Conservation (phyloP, 2,888 invertebrate genomes). For the Dorcus hopei region DNA sequence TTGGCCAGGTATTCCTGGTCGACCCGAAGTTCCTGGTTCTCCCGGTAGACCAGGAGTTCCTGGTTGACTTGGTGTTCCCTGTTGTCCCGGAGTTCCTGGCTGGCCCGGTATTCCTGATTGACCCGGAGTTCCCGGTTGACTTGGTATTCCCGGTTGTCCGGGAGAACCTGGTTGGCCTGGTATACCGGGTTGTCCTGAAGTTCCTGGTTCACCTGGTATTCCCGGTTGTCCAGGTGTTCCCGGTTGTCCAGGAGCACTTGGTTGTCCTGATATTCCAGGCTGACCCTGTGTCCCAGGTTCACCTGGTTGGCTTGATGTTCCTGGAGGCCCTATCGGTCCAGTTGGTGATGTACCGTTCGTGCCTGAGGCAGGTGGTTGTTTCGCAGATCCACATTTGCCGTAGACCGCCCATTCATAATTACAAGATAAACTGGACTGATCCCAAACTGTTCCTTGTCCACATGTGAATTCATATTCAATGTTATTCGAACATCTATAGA, state of each 20-base stretch:
- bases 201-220: slow-evolving; percentile 41
- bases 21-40: slow-evolving; percentile 10
- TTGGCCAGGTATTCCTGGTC: slow-evolving; percentile 10
- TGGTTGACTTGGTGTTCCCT: slow-evolving; percentile 19
- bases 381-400: slow-evolving; percentile 10
- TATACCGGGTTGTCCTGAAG: slow-evolving; percentile 10
- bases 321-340: slow-evolving; percentile 11
- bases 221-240: slow-evolving; percentile 51
- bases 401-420: slow-evolving; percentile 13
- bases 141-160: slow-evolving; percentile 11
- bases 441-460: slow-evolving; percentile 15
- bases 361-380: slow-evolving; percentile 53
- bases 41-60: slow-evolving; percentile 4
- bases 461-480: slow-evolving; percentile 12
- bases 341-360: slow-evolving; percentile 62
- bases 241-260: slow-evolving; percentile 57
- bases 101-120: slow-evolving; percentile 44
- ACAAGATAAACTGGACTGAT: slow-evolving; percentile 4
- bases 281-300: slow-evolving; percentile 27
- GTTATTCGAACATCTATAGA: slow-evolving; percentile 11
- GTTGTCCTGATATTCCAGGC: slow-evolving; percentile 31
- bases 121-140: slow-evolving; percentile 14
- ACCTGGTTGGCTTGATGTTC: slow-evolving; percentile 59
- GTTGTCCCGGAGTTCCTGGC: slow-evolving; percentile 30
- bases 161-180: slow-evolving; percentile 15